Conservation (phyloP, 2,113 vertebrate genomes). For the Ginglymostoma cirratum region DNA sequence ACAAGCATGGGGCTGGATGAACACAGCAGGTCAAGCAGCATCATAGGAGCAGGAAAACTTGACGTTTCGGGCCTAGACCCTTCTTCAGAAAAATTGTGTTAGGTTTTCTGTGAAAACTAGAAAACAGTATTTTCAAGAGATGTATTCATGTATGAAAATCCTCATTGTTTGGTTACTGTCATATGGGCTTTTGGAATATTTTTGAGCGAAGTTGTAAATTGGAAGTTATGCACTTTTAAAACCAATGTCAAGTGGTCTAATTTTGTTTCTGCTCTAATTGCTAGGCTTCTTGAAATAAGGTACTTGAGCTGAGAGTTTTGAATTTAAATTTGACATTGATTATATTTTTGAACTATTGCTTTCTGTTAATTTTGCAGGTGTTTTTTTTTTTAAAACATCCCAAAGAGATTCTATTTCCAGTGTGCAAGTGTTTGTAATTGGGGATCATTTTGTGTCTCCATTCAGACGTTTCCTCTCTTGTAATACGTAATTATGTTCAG, state of each 20-base stretch:
- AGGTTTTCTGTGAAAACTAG: conserved; percentile 2
- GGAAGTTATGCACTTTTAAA: conserved; percentile 49
- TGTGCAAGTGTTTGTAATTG: conserved; percentile 55
- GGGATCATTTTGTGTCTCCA: conserved; percentile 19
- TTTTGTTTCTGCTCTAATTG: background rate
- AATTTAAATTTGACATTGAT: conserved; percentile 39
- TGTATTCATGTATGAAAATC: conserved; percentile 42
- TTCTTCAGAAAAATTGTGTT: too few species aligned
- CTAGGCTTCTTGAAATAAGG: conserved; percentile 3
- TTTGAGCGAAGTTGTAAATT: conserved; percentile 44
- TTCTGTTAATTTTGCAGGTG: conserved; percentile 56
- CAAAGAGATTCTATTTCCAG: conserved; percentile 52
- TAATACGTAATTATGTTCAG: conserved; percentile 44
- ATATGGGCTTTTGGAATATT: conserved; percentile 37
- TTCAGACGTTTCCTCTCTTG: conserved; percentile 36
- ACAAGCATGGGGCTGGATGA: too few species aligned
- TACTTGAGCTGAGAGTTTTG: conserved; percentile 53
- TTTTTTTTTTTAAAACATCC: conserved; percentile 41
- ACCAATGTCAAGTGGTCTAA: background rate
- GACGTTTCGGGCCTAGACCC: too few species aligned
- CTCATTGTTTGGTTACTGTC: conserved; percentile 57
- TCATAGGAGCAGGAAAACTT: too few species aligned
- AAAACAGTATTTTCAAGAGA: conserved; percentile 41
- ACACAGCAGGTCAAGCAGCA: too few species aligned
- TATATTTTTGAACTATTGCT: conserved; percentile 42